These are phyloP conservation scores for Holacanthella duospinosa DNA, from an alignment of 2,888 invertebrate species.

Conservation along the genomic window DNA sequence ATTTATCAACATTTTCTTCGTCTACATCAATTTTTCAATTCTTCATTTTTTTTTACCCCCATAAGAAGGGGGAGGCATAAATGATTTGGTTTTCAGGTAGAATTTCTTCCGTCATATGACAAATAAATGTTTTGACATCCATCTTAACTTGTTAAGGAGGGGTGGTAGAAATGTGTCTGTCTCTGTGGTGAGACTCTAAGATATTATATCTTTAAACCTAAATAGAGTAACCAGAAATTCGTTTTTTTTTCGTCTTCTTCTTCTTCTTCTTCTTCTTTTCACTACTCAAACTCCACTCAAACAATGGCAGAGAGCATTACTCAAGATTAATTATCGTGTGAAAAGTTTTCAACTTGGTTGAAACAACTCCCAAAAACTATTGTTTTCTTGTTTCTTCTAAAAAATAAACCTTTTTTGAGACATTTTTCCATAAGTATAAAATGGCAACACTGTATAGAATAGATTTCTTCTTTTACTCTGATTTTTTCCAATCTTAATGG, in stretches of 20 bases:
- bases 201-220: not conserved
- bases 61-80: not conserved
- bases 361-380: no score
- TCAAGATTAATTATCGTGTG: not conserved
- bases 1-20: constrained; percentile 32
- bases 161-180: not conserved
- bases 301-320: not conserved
- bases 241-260: no score
- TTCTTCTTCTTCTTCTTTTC: not conserved
- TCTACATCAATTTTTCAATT: constrained; percentile 30
- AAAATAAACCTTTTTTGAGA: no score
- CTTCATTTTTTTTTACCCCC: constrained; percentile 13
- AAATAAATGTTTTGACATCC: constrained; percentile 1
- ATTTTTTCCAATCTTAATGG: no score
- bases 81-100: constrained; percentile 4
- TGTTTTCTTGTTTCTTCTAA: no score
- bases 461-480: no score
- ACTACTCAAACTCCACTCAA: not conserved
- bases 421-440: no score
- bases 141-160: not conserved
- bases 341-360: no score
- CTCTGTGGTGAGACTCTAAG: not conserved
- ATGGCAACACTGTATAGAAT: no score
- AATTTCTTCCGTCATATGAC: not conserved
- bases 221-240: not conserved